Evolutionary conservation across 2,113 vertebrate species (phyloP), one percentile per base, ranked within the genome.

Genomic region (Scopus umbretta): DNA sequence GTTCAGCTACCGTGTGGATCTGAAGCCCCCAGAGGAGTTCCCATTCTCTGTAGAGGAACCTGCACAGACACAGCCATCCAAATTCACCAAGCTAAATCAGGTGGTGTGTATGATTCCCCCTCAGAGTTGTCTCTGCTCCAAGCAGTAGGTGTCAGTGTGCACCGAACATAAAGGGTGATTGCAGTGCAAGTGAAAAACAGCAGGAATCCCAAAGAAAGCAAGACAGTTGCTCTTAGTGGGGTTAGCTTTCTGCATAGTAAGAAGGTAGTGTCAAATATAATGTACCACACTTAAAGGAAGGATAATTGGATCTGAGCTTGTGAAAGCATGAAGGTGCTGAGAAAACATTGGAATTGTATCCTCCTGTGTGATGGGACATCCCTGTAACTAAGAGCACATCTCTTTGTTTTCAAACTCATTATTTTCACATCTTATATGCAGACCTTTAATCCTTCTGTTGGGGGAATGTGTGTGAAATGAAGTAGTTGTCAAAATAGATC

Each of bases 111-210:
- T 55, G 56, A 72, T 78, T 81, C 30, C 63, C 38, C 18, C 79
- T 11, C 21, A 19, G 78, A 16, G 15, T 53, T 71, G 52, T 84
- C 50, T 88, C 32, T 81, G 27, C 55, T 90, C 70, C 87, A 83
- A 86, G 66, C 96, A 82, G 94, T 95, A 97, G 96, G 83, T 94
- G 96, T 96, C 94, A 94, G 92, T 95, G 86, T 92, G 63, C 52
- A 43, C 58, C 67, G 4, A 9, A 74, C 78, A 10, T 32, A 18
- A 38, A 63, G 36, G 16, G 59, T 55, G 38, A 73, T 65, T 30
- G 26, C 30, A 42, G 14, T 21, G 23, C 43, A 30, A 80, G 18
- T 45, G 56, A 9, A 84, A 81, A 91, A 19, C 34, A 36, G 42
- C 21, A 36, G 17, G 71, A 74, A 47, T 62, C 16, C 40, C 23